These are phyloP conservation scores for Diloba caeruleocephala DNA, from an alignment of 2,888 invertebrate species.

Conservation along the genomic window DNA sequence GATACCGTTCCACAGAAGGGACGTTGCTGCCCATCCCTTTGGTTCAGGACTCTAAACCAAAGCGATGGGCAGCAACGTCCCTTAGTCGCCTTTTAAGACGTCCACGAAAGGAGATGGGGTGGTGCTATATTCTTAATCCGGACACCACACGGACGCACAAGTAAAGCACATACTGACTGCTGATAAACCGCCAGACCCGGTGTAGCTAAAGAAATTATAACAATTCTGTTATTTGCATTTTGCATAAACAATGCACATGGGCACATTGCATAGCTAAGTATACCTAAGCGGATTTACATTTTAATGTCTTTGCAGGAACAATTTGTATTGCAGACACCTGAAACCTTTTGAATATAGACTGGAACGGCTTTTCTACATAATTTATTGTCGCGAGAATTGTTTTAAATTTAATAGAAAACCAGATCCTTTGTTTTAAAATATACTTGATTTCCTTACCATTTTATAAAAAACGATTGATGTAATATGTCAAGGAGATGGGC, in stretches of 20 bases:
- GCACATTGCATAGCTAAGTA: constrained; percentile 58
- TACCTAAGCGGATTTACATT: constrained; percentile 68
- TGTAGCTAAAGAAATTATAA: constrained; percentile 41
- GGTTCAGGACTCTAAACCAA: too few species aligned
- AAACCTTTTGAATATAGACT: constrained; percentile 58
- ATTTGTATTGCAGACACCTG: constrained; percentile 65
- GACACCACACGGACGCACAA: too few species aligned
- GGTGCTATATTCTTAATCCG: too few species aligned
- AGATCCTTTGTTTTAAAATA: constrained; percentile 19
- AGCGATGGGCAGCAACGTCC: too few species aligned
- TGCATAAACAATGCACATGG: constrained; percentile 51
- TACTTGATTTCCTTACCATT: too few species aligned
- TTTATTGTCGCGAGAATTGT: constrained; percentile 47
- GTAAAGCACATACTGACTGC: not conserved
- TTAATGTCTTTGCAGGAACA: constrained; percentile 62
- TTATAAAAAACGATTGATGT: too few species aligned
- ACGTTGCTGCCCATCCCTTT: too few species aligned
- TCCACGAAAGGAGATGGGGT: too few species aligned
- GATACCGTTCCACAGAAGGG: too few species aligned
- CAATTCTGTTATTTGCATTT: constrained; percentile 55
- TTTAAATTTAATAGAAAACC: constrained; percentile 34
- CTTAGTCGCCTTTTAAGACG: too few species aligned
- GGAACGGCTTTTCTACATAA: constrained; percentile 41
- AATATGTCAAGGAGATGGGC: too few species aligned
- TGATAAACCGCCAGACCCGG: constrained; percentile 8